Percentiles rank a stretch among this genome's conserved stretches.
These are phyloP conservation scores for Darevskia mixta DNA, from an alignment of 2,797 vertebrate genomes.

Conservation along the genomic window DNA sequence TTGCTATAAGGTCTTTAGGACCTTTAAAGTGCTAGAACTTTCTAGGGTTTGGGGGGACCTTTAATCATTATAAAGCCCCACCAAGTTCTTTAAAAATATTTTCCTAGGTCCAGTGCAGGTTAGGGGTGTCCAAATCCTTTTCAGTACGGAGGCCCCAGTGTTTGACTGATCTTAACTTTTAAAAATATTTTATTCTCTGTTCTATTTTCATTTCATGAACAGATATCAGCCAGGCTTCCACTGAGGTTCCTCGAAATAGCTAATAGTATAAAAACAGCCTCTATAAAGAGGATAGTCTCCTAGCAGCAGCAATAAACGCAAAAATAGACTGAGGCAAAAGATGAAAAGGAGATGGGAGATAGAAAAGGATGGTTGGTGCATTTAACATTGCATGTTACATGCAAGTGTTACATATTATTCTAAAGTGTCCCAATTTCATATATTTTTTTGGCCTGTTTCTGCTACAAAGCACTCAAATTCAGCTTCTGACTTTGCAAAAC, in stretches of 20 bases:
- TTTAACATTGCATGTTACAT: neutral
- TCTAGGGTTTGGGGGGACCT: neutral
- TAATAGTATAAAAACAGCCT: neutral
- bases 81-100: neutral
- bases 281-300: neutral
- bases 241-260: neutral
- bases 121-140: constrained; percentile 49
- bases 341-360: too few species aligned
- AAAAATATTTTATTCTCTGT: neutral
- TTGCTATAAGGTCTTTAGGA: neutral
- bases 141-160: neutral
- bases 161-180: neutral
- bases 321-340: neutral
- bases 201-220: neutral
- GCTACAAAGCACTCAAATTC: neutral
- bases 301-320: neutral
- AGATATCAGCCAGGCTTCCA: neutral
- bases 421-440: neutral
- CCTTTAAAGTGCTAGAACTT: neutral
- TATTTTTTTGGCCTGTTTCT: neutral
- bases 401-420: neutral
- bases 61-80: neutral
- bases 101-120: constrained; percentile 19
- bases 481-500: neutral
- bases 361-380: neutral